A percentile compares a stretch with the other conserved stretches of the same genome.
Evolutionary conservation across 2,113 vertebrate genomes (phyloP).

Genomic region (Ciconia maguari): DNA sequence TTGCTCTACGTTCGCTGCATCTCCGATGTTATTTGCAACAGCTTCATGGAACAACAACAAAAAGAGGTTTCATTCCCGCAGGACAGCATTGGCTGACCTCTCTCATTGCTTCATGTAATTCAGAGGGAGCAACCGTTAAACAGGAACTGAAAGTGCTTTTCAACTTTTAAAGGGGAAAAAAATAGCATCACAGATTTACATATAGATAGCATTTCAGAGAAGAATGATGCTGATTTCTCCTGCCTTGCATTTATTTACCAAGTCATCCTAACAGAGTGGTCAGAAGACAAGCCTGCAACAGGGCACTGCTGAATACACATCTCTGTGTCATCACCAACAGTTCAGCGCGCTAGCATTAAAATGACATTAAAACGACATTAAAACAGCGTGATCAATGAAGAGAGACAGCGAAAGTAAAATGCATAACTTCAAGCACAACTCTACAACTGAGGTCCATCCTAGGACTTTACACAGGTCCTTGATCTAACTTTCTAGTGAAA

Average conservation of each 20-base stretch:
- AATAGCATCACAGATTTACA: neutral
- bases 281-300: neutral
- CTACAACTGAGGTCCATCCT: neutral
- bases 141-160: slow-evolving; percentile 2
- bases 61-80: neutral
- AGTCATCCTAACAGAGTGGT: neutral
- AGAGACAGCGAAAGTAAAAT: neutral
- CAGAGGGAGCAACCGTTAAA: neutral
- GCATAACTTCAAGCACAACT: neutral
- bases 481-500: neutral
- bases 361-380: neutral
- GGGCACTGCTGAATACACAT: neutral
- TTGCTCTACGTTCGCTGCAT: slow-evolving; percentile 1
- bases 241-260: neutral
- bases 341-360: neutral
- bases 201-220: slow-evolving; percentile 27
- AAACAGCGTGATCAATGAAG: neutral
- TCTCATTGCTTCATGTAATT: slow-evolving; percentile 13
- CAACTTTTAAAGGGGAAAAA: neutral
- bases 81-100: slow-evolving; percentile 14
- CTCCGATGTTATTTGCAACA: slow-evolving; percentile 24
- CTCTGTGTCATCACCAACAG: neutral
- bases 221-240: neutral
- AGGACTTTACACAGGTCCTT: neutral
- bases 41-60: slow-evolving; percentile 2